Evolutionary conservation across 2,113 vertebrate species (phyloP), one percentile per base, ranked within the genome.

Genomic region (Tachuris rubrigastra): DNA sequence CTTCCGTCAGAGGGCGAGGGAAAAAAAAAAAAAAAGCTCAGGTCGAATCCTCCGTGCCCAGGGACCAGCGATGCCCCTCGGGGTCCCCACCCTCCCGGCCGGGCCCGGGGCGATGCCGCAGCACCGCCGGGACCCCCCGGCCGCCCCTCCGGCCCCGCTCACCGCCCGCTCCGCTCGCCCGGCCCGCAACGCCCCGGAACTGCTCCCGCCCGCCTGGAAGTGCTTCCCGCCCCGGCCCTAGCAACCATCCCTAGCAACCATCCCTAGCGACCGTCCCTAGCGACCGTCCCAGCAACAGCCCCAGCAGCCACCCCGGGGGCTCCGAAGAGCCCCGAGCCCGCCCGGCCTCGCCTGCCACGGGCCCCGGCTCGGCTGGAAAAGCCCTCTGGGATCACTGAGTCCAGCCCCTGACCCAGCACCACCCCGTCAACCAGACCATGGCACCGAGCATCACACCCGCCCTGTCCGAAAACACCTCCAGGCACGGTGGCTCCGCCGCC

Each of bases 161-260:
- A 93, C 95, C 95, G 55, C 23, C 47, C 52, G 62, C 39, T 44
- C 33, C 17, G 3, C 59, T 31, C 46, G 9, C 7, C 28, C 63
- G 20, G 65, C 33, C 67, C 80, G 13, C 73, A 0, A 46, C 60
- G 77, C 47, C 41, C 78, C 85, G 97, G 96, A 96, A 97, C 49
- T 8, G 58, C 9, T 68, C 35, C 80, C 22, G 6, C 50, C 52
- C 35, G 4, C 10, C 9, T 19, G 90, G 68, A 56, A 94, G 27
- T 5, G 47, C 60, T 1, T 41, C 50, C 33, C 12, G 10, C 5
- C 23, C 42, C 33, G 7, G n/a, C n/a, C 42, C 42, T 42, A 42
- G 42, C 42, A 16, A 42, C 42, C 21, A 7, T 23, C 21, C 56
- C n/a, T 35, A 1, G 20, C 4, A 18, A 37, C 9, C 2, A 0